phyloP scores from a whole-genome alignment of 2,797 vertebrate genomes.

The Poecile montanus region DNA sequence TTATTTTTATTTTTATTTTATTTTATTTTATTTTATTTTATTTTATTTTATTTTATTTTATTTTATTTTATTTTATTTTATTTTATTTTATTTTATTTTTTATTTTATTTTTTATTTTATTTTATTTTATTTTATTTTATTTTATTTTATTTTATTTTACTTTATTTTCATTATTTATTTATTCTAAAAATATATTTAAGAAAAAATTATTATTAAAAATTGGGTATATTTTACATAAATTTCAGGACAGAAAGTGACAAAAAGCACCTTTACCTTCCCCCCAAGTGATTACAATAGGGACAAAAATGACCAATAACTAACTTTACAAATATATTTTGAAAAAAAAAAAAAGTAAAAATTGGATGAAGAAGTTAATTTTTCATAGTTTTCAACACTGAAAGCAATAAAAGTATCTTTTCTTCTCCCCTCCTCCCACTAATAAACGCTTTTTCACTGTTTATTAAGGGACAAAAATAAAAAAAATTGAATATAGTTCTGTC shows the following conservation, averaged over 20 bases:
- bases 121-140: no score
- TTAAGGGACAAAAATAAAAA: no score
- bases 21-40: no score
- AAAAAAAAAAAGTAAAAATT: background rate
- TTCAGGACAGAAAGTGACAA: background rate
- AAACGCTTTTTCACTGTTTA: background rate
- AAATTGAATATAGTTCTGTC: accelerated
- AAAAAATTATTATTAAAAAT: background rate
- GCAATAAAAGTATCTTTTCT: background rate
- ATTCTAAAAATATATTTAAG: background rate
- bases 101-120: no score
- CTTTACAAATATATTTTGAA: background rate
- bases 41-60: no score
- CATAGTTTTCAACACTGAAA: background rate
- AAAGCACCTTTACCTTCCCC: background rate
- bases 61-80: no score
- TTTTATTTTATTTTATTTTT: no score
- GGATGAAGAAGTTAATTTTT: background rate
- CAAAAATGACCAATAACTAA: background rate
- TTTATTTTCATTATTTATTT: no score
- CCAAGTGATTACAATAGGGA: no score
- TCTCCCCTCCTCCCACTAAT: no score
- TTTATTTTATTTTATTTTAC: no score
- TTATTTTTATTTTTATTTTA: no score
- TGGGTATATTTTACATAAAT: background rate